Conservation (phyloP, 2,113 vertebrate species). For the Paracanthobrama guichenoti region DNA sequence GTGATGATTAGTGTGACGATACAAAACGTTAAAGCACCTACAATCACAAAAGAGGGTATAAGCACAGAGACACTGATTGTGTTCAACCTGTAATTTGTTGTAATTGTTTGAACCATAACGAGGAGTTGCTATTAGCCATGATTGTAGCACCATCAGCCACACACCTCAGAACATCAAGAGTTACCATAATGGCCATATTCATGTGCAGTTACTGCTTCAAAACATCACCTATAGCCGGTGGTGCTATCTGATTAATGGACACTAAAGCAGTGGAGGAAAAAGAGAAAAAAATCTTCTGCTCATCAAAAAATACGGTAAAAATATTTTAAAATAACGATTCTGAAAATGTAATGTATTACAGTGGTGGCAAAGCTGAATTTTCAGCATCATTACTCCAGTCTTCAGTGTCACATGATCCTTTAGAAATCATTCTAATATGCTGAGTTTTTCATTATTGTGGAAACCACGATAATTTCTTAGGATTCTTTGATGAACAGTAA, state of each 20-base stretch:
- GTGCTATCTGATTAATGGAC: conserved; percentile 49
- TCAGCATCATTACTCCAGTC: no score
- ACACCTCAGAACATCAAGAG: background rate
- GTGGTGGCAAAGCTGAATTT: no score
- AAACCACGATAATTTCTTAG: background rate
- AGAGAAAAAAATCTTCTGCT: background rate
- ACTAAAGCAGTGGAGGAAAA: conserved; percentile 46
- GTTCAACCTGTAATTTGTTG: conserved; percentile 10
- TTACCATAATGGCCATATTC: conserved; percentile 49
- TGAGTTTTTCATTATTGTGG: background rate
- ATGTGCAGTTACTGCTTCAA: conserved; percentile 57
- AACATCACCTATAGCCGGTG: conserved; percentile 55
- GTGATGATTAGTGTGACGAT: background rate
- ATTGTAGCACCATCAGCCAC: background rate
- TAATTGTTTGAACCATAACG: background rate
- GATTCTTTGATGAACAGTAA: no score
- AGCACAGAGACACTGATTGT: background rate
- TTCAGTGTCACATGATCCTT: no score
- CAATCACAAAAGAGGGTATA: background rate
- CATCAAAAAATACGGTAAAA: background rate
- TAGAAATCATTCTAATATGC: no score
- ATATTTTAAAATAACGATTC: background rate
- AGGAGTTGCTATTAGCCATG: background rate
- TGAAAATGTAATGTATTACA: no score
- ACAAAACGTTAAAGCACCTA: background rate